Base-by-base conservation (phyloP, 2,797 vertebrate genomes). In the Neosilurus mollespiculum region DNA sequence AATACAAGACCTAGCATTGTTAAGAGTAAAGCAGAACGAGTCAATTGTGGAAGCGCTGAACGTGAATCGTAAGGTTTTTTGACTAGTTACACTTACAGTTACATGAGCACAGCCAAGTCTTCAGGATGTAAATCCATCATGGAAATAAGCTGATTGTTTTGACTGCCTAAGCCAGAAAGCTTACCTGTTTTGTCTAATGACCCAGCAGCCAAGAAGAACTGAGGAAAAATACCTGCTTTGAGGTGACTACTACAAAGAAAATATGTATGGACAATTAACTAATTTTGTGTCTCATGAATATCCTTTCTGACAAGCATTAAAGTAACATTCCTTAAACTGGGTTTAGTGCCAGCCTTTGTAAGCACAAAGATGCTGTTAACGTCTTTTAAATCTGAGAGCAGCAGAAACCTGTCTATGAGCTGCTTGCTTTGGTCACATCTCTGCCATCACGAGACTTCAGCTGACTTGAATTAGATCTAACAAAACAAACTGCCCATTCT, bases 401-500 rank as follows among this genome's bases (percentile, higher is more conserved):
- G 20, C 11, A 61, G 56, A 61, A 54, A 20, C 12, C 24, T 0
- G 70, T 75, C 65, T 87, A 65, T 82, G 87, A 73, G 7, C 62
- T n/a, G 64, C 56, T 59, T 22, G 66, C 56, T 85, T 80, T 65
- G 77, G 75, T 82, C 37, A 64, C n/a, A 78, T 78, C 61, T 30
- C 24, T 51, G 54, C 58, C 66, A 90, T 91, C 92, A 93, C 88
- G 89, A 91, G 93, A 86, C 87, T 87, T 70, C 88, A 85, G 87
- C 84, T 88, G 92, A 93, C 89, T 92, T 82, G 78, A 86, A 92
- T 92, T 90, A 88, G 80, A 90, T 84, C 77, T 65, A 85, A 87
- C 67, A 82, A 75, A 79, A 64, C 71, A 61, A 16, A 12, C 14
- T 15, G 11, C 54, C 12, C 14, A 59, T 71, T 62, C n/a, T 61